Conservation (phyloP, 2,113 vertebrate species). For the Jacana jacana region DNA sequence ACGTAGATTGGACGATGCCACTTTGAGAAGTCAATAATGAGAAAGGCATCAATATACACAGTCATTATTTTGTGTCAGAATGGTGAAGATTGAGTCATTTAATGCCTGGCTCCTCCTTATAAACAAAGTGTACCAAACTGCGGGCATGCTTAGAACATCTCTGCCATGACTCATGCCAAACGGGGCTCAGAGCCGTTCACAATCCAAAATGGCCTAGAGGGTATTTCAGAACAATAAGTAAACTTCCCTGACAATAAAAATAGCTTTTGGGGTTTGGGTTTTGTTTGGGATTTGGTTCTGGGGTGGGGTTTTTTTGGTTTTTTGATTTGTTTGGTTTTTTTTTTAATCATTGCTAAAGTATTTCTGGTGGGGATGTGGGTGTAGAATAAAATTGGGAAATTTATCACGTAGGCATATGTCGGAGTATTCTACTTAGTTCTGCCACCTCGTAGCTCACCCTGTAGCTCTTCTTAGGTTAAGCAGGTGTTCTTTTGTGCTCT, state of each 20-base stretch:
- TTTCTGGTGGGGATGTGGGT: not conserved
- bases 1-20: not conserved
- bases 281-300: not conserved
- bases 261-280: not conserved
- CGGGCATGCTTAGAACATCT: not conserved
- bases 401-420: not conserved
- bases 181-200: not conserved
- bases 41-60: not conserved
- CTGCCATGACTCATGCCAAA: constrained; percentile 28
- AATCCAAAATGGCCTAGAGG: not conserved
- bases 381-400: not conserved
- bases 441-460: not conserved
- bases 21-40: not conserved
- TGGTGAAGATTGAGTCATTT: constrained; percentile 32
- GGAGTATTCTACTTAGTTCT: not conserved
- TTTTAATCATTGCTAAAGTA: not conserved
- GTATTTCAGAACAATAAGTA: constrained; percentile 32
- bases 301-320: too few relatives aligned
- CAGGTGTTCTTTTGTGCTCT: not conserved
- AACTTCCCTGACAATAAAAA: not conserved
- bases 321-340: too few relatives aligned
- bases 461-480: not conserved
- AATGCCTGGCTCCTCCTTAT: not conserved
- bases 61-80: not conserved
- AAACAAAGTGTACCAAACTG: not conserved